Conservation (phyloP, 2,113 vertebrate species). For the Ovis canadensis region DNA sequence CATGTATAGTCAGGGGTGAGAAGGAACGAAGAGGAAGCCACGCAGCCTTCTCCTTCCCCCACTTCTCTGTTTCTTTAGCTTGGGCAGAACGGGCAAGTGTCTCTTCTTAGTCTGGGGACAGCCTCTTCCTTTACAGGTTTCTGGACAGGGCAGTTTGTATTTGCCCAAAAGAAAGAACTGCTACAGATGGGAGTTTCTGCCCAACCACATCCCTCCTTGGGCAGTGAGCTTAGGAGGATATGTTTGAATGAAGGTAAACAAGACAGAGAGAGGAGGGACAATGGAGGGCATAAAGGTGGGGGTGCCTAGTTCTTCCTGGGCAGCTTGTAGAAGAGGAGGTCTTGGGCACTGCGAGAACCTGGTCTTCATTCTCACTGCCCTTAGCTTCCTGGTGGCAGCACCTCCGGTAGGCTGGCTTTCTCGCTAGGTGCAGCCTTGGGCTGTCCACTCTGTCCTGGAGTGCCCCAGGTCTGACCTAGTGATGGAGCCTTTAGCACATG, state of each 20-base stretch:
- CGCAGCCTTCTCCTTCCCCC: no score
- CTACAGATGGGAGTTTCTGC: not conserved
- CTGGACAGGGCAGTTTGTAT: not conserved
- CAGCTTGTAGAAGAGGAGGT: not conserved
- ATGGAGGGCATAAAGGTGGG: no score
- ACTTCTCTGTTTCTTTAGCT: not conserved
- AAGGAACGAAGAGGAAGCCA: not conserved
- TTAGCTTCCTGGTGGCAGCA: rapidly evolving
- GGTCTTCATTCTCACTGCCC: no score
- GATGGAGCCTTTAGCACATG: rapidly evolving
- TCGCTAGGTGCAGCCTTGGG: rapidly evolving
- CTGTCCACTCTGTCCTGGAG: not conserved
- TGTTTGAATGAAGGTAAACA: not conserved
- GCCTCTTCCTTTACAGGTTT: not conserved
- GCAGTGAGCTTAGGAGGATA: not conserved
- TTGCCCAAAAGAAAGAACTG: not conserved
- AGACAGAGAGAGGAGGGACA: not conserved
- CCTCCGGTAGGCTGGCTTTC: rapidly evolving
- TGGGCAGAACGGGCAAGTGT: not conserved
- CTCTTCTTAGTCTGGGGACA: not conserved
- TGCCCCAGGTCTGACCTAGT: not conserved
- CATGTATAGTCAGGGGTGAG: not conserved
- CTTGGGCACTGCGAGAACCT: rapidly evolving
- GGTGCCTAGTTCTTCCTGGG: not conserved
- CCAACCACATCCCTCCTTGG: not conserved